Conservation (phyloP, 2,888 invertebrate species). For the Tiliacea aurago region DNA sequence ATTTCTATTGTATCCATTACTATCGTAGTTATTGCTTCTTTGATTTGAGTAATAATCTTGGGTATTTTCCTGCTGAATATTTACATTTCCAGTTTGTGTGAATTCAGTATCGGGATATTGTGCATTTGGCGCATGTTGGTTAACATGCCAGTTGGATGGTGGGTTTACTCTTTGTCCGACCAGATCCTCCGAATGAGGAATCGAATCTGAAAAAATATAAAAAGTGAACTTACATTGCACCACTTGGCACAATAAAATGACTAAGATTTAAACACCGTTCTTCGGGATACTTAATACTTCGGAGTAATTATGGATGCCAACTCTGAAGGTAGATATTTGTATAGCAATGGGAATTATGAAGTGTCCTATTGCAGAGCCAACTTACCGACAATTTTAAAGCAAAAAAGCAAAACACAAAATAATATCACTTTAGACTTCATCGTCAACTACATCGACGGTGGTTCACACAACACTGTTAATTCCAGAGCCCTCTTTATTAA, state of each 20-base stretch:
- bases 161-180: slow-evolving; percentile 51
- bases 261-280: background rate
- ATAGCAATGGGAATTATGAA: background rate
- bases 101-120: slow-evolving; percentile 39
- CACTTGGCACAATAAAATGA: background rate
- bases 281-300: background rate
- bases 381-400: slow-evolving; percentile 74
- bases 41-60: slow-evolving; percentile 31
- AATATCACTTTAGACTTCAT: slow-evolving; percentile 69
- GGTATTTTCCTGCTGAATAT: slow-evolving; percentile 25
- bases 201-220: slow-evolving; percentile 62
- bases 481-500: slow-evolving; percentile 66
- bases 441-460: slow-evolving; percentile 68
- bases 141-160: slow-evolving; percentile 38
- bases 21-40: slow-evolving; percentile 17
- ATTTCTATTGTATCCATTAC: slow-evolving; percentile 23
- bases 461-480: slow-evolving; percentile 72
- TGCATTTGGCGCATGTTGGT: slow-evolving; percentile 36
- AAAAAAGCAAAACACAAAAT: slow-evolving; percentile 69
- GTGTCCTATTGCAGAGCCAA: background rate
- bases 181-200: slow-evolving; percentile 54
- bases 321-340: background rate
- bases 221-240: slow-evolving; percentile 3
- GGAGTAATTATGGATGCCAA: background rate
- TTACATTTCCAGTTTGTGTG: slow-evolving; percentile 54